Conservation (phyloP, 2,888 invertebrate genomes). For the Phengaris alcon region DNA sequence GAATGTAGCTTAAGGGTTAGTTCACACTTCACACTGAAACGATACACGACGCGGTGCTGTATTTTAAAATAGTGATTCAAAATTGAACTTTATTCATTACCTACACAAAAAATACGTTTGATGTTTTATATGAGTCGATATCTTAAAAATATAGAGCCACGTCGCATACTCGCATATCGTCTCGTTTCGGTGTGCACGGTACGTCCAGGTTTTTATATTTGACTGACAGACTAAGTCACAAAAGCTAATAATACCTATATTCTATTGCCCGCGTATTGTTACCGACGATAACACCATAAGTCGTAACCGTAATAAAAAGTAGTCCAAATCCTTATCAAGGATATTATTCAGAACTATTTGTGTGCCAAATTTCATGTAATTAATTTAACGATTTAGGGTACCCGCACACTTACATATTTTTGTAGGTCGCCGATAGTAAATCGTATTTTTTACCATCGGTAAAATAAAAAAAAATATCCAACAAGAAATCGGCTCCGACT, state of each 20-base stretch:
- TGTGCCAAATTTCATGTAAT: background rate
- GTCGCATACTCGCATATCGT: too few relatives aligned
- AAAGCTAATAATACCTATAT: background rate
- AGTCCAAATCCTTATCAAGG: background rate
- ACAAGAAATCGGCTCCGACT: too few relatives aligned
- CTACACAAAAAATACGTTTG: too few relatives aligned
- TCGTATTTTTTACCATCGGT: background rate
- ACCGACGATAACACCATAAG: background rate
- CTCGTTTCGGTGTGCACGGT: too few relatives aligned
- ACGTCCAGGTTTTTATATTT: too few relatives aligned
- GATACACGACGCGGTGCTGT: too few relatives aligned
- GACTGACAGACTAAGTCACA: background rate
- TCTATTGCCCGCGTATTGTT: background rate
- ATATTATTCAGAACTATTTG: background rate
- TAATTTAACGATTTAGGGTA: background rate
- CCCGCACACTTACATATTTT: background rate
- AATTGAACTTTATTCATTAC: too few relatives aligned
- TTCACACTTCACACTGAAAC: too few relatives aligned
- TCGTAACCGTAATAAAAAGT: background rate
- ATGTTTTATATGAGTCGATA: too few relatives aligned
- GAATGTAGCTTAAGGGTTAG: too few relatives aligned
- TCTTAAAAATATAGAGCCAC: too few relatives aligned
- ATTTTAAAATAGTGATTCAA: too few relatives aligned
- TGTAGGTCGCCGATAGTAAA: background rate
- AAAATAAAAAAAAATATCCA: background rate